phyloP scores from a whole-genome alignment of 2,113 vertebrate species.

The Oreotrochilus melanogaster region DNA sequence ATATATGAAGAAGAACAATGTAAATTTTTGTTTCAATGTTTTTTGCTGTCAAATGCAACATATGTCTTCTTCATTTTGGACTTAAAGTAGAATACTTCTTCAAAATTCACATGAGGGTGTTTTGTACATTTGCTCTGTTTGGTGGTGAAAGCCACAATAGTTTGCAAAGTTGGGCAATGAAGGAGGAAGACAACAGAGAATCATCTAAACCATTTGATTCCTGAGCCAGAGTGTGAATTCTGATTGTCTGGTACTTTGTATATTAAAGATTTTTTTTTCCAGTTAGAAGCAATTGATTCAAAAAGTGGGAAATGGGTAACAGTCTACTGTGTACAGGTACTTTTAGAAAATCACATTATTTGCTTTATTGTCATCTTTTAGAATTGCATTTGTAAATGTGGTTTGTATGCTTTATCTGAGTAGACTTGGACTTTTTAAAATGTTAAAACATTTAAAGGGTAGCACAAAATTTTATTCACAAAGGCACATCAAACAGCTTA shows the following conservation, averaged over 20 bases:
- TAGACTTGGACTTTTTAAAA: not conserved
- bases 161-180: not conserved
- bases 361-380: not conserved
- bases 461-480: not conserved
- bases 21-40: not conserved
- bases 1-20: not conserved
- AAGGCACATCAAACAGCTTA: not conserved
- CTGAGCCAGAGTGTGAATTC: not conserved
- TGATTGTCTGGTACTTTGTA: too few species aligned
- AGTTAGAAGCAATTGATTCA: not conserved
- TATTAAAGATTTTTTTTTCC: not conserved
- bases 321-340: not conserved
- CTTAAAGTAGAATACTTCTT: not conserved
- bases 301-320: not conserved
- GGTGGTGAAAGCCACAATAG: not conserved
- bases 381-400: not conserved
- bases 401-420: not conserved
- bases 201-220: not conserved
- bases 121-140: not conserved
- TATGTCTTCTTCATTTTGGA: not conserved
- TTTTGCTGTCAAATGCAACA: not conserved
- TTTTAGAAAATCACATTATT: not conserved
- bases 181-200: not conserved
- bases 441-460: not conserved
- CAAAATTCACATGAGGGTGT: not conserved